Percentiles rank a stretch among this genome's conserved stretches.
These are phyloP conservation scores for Frieseomelitta varia DNA, from an alignment of 1,140 invertebrate genomes.

Conservation along the genomic window DNA sequence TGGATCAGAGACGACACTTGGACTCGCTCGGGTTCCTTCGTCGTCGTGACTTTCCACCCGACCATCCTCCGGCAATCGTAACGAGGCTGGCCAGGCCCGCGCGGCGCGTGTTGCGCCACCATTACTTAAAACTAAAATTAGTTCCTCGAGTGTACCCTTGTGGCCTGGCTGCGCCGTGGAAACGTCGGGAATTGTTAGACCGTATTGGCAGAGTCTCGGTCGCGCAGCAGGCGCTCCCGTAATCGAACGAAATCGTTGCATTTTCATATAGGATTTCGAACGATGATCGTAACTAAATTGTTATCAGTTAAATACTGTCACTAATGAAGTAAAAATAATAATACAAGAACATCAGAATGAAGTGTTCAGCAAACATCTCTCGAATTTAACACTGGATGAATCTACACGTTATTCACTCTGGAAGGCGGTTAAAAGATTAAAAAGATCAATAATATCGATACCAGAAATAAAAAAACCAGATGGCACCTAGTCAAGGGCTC, in stretches of 20 bases:
- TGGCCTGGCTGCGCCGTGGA: conserved; percentile 6
- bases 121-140: conserved; percentile 54
- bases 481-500: too few relatives aligned
- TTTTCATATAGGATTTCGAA: too few relatives aligned
- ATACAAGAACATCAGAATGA: too few relatives aligned
- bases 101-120: conserved; percentile 36
- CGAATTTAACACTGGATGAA: too few relatives aligned
- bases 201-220: conserved; percentile 21
- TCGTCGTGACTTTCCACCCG: conserved; percentile 11
- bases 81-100: conserved; percentile 16
- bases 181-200: conserved; percentile 15
- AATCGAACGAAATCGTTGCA: background rate
- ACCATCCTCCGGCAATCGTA: conserved; percentile 49
- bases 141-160: conserved; percentile 45
- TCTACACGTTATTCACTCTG: too few relatives aligned
- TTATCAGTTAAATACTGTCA: too few relatives aligned
- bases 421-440: too few relatives aligned
- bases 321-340: too few relatives aligned
- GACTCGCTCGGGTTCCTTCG: conserved; percentile 55
- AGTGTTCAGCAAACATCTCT: too few relatives aligned
- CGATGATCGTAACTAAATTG: background rate
- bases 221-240: background rate
- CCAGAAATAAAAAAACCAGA: too few relatives aligned
- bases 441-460: too few relatives aligned
- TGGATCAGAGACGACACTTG: conserved; percentile 54